Base-by-base conservation (phyloP, 2,797 vertebrate species). In the Anguilla anguilla region DNA sequence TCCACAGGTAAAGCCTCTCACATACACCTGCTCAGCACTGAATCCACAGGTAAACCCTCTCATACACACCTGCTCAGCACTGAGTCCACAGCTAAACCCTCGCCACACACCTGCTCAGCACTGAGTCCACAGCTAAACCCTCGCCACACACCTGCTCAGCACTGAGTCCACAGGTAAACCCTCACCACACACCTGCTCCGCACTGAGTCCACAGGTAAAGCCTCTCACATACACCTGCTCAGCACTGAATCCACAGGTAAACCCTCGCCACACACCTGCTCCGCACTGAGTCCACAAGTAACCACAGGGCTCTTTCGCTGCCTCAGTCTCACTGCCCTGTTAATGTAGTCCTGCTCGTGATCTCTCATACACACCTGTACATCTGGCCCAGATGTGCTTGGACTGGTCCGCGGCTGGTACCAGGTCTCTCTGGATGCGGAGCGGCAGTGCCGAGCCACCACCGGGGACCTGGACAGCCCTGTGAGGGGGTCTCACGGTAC, bases 311-410 rank as follows among this genome's bases (percentile, higher is more conserved):
- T 46, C 43, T 46, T 46, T 46, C 43, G 3, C 43, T 46, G 43
- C 5, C 43, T 46, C 43, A 46, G 43, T 46, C 4, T 46, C 43
- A 46, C 43, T 46, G 43, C 43, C 43, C 43, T 46, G 43, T 46
- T 46, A 46, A 46, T 5, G 17, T 22, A 64, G 61, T 22, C 6
- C 64, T 67, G 64, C 64, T n/a, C 6, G 25, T 67, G 25, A n/a
- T 6, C 64, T 28, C 64, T 67, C 22, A 28, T 10, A 67, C 9
- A 25, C n/a, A 25, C 64, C 64, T 19, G 13, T 64, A n/a, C 86
- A 0, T 25, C 84, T 89, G 35, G 83, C 0, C 0, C 94, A 99
- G 98, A 97, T 90, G 94, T 96, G 35, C 96, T 93, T 91, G 88
- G 95, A 55, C 95, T 94, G 15, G 94, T 98, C 64, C 91, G 94